These are phyloP conservation scores for Neelides sp. DNA, from an alignment of 1,140 invertebrate species.

Conservation along the genomic window DNA sequence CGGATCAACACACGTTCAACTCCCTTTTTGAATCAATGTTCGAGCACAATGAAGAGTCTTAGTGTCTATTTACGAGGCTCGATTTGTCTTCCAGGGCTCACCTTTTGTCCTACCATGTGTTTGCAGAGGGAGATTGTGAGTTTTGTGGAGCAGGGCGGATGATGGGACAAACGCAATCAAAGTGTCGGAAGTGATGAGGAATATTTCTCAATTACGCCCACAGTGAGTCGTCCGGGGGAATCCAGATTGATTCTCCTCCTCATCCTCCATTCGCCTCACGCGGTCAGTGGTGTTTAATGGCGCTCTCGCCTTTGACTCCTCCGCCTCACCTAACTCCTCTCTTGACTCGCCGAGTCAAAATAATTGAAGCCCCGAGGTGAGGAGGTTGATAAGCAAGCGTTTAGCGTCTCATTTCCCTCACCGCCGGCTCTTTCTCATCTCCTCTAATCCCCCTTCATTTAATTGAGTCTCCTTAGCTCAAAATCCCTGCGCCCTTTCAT, in stretches of 20 bases:
- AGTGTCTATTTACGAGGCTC: too few relatives aligned
- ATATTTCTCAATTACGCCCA: constrained; percentile 30
- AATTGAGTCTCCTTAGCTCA: too few relatives aligned
- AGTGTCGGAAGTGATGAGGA: constrained; percentile 28
- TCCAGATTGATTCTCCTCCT: constrained; percentile 12
- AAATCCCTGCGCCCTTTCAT: too few relatives aligned
- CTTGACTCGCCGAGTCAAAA: constrained; percentile 29
- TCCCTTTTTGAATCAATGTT: too few relatives aligned
- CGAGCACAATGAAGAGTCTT: too few relatives aligned
- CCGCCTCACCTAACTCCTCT: constrained; percentile 23
- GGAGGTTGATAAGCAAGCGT: constrained; percentile 23
- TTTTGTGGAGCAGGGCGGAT: background rate
- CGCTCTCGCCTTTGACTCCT: too few relatives aligned
- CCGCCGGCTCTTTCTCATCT: constrained; percentile 25
- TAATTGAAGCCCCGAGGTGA: constrained; percentile 27
- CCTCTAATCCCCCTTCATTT: constrained; percentile 22
- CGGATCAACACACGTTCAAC: too few relatives aligned
- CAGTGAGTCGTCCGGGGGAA: constrained; percentile 2
- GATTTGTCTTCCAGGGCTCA: too few relatives aligned
- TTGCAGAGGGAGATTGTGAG: constrained; percentile 12
- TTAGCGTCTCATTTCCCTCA: constrained; percentile 18
- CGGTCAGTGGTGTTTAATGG: too few relatives aligned
- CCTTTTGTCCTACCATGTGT: too few relatives aligned
- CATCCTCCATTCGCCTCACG: background rate
- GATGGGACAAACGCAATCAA: constrained; percentile 20